Conservation (phyloP, 1,140 invertebrate genomes). For the Steinernema feltiae region DNA sequence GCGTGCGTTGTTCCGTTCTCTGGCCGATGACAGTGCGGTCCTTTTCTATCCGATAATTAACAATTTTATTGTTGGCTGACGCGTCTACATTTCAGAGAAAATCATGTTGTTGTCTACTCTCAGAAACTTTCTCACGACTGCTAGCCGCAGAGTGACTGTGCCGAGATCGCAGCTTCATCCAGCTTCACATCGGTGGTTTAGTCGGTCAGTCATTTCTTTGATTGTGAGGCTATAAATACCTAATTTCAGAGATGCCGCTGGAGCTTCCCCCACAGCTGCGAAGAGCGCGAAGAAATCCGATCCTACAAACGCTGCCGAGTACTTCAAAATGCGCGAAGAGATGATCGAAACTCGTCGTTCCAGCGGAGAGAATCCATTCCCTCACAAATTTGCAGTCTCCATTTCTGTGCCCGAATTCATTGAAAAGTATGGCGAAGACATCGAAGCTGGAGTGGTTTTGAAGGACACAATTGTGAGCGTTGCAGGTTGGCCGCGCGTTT, state of each 20-base stretch:
- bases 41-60: too few relatives aligned
- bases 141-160: not conserved
- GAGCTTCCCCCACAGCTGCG: conserved; percentile 3
- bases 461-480: conserved; percentile 71
- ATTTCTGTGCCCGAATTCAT: conserved; percentile 84
- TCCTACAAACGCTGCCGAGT: conserved; percentile 53
- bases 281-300: conserved; percentile 37
- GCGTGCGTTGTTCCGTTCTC: too few relatives aligned
- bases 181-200: not conserved
- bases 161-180: not conserved
- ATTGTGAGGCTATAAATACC: not conserved
- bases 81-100: too few relatives aligned
- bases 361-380: conserved; percentile 72
- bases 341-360: conserved; percentile 53
- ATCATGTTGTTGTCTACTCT: not conserved
- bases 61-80: too few relatives aligned
- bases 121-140: not conserved
- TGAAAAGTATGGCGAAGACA: conserved; percentile 70
- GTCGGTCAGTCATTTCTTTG: not conserved
- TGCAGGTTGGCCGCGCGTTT: conserved; percentile 65
- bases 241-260: conserved; percentile 42
- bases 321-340: conserved; percentile 50
- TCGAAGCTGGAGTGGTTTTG: conserved; percentile 72
- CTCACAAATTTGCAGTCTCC: conserved; percentile 92
- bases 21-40: too few relatives aligned